Evolutionary conservation across 2,797 vertebrate genomes (phyloP), one percentile per base, ranked within the genome.

Genomic region (Uromys caudimaculatus): DNA sequence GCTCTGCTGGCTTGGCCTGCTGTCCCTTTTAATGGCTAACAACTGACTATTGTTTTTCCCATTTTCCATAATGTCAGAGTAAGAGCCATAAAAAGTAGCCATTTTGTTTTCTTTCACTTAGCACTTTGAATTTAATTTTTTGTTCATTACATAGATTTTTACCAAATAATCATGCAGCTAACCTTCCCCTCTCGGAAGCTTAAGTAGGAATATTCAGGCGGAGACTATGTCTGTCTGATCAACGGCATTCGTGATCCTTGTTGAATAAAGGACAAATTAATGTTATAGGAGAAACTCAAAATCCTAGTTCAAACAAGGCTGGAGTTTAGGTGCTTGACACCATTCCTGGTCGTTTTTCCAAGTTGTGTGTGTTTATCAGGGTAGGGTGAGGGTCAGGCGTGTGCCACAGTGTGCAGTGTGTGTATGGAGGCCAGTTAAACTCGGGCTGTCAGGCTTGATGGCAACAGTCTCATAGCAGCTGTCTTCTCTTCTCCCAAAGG

Each of bases 281-380:
- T 23, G 27, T 38, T 56, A 16, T 1, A 12, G 35, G 23, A 79
- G 47, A 89, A 58, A 58, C 35, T 44, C 54, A 10, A 11, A 60
- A 35, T 44, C 56, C 3, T 58, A 38, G 60, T 17, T 27, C 7
- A 4, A 11, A 41, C n/a, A 17, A 3, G 23, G 54, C 85, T 87
- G 1, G 41, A 35, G 2, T 0, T 0, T 0, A 14, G 14, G 13
- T 4, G 16, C 2, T 32, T 8, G 0, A 50, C 35, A 0, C 79
- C 2, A 0, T 14, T 21, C 11, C 0, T 6, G 3, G 29, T 35
- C 29, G 21, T 47, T 60, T 29, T 29, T 17, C 24, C 38, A 83
- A 41, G 56, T 58, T 44, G 60, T 32, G 29, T 60, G 60, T 29
- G 44, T 62, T 83, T 83, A 6, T 60, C 44, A 38, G 38, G 4